Evolutionary conservation across 1,140 invertebrate genomes (phyloP).

Genomic region (Frieseomelitta varia): DNA sequence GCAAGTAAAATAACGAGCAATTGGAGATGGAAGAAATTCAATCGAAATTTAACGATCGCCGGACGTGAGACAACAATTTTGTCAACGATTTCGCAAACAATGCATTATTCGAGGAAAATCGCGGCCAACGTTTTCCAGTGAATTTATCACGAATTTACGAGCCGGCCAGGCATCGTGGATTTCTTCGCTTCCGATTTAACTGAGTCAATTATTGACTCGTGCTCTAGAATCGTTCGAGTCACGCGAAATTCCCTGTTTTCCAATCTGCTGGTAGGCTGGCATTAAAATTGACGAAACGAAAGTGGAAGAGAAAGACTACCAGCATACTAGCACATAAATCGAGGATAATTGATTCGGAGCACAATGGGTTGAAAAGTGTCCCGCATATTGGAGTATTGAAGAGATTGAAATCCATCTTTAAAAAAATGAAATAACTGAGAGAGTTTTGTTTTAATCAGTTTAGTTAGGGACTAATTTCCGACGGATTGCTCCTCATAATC

Average conservation of each 20-base stretch:
- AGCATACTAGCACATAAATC: neutral
- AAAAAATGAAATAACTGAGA: no score
- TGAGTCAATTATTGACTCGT: constrained; percentile 5
- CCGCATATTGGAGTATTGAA: neutral
- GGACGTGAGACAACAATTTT: neutral
- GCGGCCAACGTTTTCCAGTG: neutral
- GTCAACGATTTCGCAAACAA: neutral
- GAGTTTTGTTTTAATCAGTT: no score
- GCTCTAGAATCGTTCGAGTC: neutral
- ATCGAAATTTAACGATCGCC: neutral
- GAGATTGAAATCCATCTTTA: no score
- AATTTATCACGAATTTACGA: constrained; percentile 11
- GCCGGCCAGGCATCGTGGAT: neutral
- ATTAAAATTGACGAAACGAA: constrained; percentile 4
- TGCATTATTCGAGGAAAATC: neutral
- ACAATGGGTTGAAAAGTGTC: neutral
- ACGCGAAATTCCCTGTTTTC: neutral
- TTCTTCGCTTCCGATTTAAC: constrained; percentile 6
- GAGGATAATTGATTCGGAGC: neutral
- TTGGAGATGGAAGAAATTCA: neutral
- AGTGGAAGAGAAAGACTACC: neutral
- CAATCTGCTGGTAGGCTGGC: neutral
- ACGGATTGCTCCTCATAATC: no score
- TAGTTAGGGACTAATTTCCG: no score
- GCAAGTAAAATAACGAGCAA: neutral